phyloP scores from a whole-genome alignment of 2,113 vertebrate genomes.

The Centrocercus urophasianus region DNA sequence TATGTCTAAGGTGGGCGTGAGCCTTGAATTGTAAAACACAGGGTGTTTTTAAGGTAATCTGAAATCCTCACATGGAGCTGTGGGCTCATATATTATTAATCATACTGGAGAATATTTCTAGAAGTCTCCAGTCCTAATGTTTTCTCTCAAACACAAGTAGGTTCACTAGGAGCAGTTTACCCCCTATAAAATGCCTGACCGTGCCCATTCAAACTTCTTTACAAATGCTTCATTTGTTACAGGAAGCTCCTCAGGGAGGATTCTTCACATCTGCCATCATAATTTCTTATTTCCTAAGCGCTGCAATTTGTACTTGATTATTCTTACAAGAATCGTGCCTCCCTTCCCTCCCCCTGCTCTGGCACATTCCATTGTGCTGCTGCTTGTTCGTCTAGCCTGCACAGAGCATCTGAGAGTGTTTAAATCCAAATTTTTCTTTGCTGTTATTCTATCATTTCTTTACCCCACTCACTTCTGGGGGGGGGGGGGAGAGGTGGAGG shows the following conservation, averaged over 20 bases:
- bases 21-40: background rate
- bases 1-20: background rate
- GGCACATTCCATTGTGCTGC: conserved; percentile 33
- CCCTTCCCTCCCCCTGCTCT: conserved; percentile 23
- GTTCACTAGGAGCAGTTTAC: conserved; percentile 30
- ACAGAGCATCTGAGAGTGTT: background rate
- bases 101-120: conserved; percentile 35
- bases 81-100: conserved; percentile 43
- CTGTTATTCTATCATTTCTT: background rate
- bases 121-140: conserved; percentile 33
- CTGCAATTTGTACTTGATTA: conserved; percentile 55
- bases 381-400: background rate
- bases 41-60: background rate
- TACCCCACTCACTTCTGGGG: background rate
- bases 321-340: conserved; percentile 38
- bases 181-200: conserved; percentile 57
- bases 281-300: conserved; percentile 67
- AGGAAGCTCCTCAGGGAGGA: conserved; percentile 52
- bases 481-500: background rate
- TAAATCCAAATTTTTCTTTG: conserved; percentile 21
- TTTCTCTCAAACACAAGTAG: conserved; percentile 55
- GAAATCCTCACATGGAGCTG: background rate
- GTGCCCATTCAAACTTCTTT: conserved; percentile 61
- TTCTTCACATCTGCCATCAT: conserved; percentile 62
- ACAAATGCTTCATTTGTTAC: conserved; percentile 55